These are phyloP conservation scores for Plusia festucae DNA, from an alignment of 2,888 invertebrate species.

Conservation along the genomic window DNA sequence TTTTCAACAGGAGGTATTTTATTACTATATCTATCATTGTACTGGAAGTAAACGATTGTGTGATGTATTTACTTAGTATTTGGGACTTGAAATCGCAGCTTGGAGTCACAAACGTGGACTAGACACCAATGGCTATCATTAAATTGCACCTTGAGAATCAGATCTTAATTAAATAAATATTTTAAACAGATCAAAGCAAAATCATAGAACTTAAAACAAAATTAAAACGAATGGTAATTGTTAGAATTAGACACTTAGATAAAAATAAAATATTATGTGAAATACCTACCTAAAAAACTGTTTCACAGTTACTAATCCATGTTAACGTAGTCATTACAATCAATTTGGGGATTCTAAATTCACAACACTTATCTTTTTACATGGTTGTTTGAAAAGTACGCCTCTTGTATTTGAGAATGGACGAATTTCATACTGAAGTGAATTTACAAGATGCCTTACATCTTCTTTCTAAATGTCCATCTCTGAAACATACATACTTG, in stretches of 20 bases:
- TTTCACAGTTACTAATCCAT: conserved; percentile 78
- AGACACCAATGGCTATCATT: conserved; percentile 62
- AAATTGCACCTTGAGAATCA: conserved; percentile 79
- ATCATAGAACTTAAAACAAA: conserved; percentile 84
- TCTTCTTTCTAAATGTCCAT: conserved; percentile 42
- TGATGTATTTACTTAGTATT: conserved; percentile 66
- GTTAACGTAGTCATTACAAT: conserved; percentile 68
- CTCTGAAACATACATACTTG: conserved; percentile 63
- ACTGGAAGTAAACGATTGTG: conserved; percentile 76
- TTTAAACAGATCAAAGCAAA: conserved; percentile 88
- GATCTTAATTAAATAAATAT: conserved; percentile 80
- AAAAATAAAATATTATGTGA: conserved; percentile 80
- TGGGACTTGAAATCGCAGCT: conserved; percentile 52
- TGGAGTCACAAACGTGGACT: conserved; percentile 62
- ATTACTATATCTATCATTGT: conserved; percentile 72
- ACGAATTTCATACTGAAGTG: conserved; percentile 9
- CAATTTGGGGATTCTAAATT: conserved; percentile 76
- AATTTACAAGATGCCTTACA: conserved; percentile 15
- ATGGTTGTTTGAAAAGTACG: conserved; percentile 19
- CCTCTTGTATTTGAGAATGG: conserved; percentile 33
- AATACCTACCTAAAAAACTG: conserved; percentile 84
- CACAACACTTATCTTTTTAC: conserved; percentile 71
- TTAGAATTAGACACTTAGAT: conserved; percentile 83
- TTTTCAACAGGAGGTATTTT: conserved; percentile 84
- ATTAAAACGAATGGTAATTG: conserved; percentile 82